Base-by-base conservation (phyloP, 2,888 invertebrate species). In the Nomada flava region DNA sequence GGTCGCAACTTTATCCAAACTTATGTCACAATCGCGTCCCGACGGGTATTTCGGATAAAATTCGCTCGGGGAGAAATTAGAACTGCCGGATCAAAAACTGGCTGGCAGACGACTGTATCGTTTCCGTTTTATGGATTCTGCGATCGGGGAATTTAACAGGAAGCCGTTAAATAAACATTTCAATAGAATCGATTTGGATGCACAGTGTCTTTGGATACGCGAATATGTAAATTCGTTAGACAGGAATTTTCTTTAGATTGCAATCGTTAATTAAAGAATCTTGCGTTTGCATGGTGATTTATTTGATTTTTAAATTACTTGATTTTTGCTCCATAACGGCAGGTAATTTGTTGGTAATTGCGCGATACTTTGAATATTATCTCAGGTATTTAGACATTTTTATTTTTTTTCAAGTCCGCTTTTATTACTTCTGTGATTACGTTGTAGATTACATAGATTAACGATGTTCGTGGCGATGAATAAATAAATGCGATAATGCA, bases 1-100 rank as follows among this genome's bases (percentile, higher is more conserved):
- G 59, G 77, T 82, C 62, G 26, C 20, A 47, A 36, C 57, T 63
- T 73, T 71, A 67, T 83, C 59, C 60, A 63, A 77, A 77, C 77
- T 75, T 63, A 67, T 67, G 83, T 82, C 68, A 75, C 64, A 23
- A 74, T 71, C 64, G 52, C 23, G 64, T 52, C 69, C 4, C 63
- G 67, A 15, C 20, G 63, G 18, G 42, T 68, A 65, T 70, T 59
- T 73, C 26, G 52, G 55, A 71, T 55, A 23, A 59, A 62, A 52
- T 71, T n/a, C 29, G 26, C 10, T 44, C 26, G 29, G 55, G 55
- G 55, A n/a, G 57, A 65, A 69, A 68, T 63, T 75, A 72, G 53
- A 71, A 72, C 18, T 13, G 20, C 13, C 50, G 57, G 47, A 79
- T 79, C 65, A 55, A 70, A 73, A 63, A 29, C n/a, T 62, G 20